Evolutionary conservation across 2,797 vertebrate species (phyloP), one percentile per base, ranked within the genome.

Genomic region (Lepidocolaptes lacrymiger): DNA sequence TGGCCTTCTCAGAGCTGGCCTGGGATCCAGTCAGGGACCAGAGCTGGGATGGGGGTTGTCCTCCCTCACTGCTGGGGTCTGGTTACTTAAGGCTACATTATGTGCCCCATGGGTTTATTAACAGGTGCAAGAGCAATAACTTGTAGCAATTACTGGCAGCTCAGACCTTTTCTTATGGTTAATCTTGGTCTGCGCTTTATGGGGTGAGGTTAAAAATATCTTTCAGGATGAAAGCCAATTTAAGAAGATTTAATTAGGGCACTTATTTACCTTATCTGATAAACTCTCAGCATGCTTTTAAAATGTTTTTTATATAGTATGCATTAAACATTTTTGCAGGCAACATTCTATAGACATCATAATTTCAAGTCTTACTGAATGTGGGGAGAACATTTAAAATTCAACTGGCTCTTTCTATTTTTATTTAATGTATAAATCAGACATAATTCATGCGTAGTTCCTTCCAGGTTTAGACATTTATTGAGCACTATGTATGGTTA

Each of bases 391-490:
- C 52, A 39, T 81, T 94, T 86, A 84, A 86, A 94, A 96, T 96
- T 92, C 91, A 95, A 56, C 75, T 72, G 41, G 17, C 46, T 94
- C 62, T 75, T 89, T 92, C 92, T 94, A 91, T 95, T 96, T 96
- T 95, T 95, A 89, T 95, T 96, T 94, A 94, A 96, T 79, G 67
- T 95, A 90, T 95, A 96, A 95, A 94, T 95, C 94, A 90, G 93
- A 26, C 37, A 79, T 88, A 92, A 90, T 96, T 95, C 61, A 64
- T 86, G 85, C 76, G 3, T 85, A 69, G 78, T 91, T 95, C 85
- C 66, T 93, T 89, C 94, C 94, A 95, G 52, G 82, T 89, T 95
- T 93, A 91, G 88, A 93, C 94, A 91, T 85, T 94, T 92, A 94
- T 94, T 66, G 94, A 91, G 82, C 52, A 26, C 59, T 86, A 54